Evolutionary conservation across 2,888 invertebrate species (phyloP).

Genomic region (Zhuqinia jingwanae): DNA sequence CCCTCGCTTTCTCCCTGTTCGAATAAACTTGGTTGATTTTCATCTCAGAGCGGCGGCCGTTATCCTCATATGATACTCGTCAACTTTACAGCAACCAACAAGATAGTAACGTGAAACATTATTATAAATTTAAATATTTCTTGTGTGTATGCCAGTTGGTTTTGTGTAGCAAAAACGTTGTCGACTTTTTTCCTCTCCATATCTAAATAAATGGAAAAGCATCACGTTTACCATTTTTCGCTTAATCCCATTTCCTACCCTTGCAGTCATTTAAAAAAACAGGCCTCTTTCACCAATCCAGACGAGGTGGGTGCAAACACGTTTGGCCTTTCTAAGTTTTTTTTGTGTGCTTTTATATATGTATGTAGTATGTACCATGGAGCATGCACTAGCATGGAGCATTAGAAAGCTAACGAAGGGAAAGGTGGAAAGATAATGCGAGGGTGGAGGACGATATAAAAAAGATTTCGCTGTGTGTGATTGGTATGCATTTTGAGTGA

Average conservation of each 20-base stretch:
- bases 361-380: no score
- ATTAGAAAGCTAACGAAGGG: not conserved
- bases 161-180: no score
- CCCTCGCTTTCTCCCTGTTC: not conserved
- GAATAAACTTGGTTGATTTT: conserved; percentile 5
- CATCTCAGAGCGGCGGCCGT: not conserved
- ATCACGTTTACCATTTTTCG: conserved; percentile 26
- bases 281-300: conserved; percentile 8
- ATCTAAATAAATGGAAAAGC: conserved; percentile 13
- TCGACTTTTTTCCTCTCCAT: not conserved
- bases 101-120: not conserved
- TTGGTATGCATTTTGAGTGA: no score
- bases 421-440: no score
- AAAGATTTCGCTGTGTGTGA: no score
- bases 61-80: not conserved
- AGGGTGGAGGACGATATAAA: no score
- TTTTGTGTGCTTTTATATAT: no score
- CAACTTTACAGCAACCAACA: not conserved
- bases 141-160: no score
- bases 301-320: not conserved
- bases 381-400: no score
- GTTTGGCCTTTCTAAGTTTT: conserved; percentile 43
- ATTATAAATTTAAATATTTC: not conserved
- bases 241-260: no score
- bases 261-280: no score